These are phyloP conservation scores for Artemisiospiza belli DNA, from an alignment of 2,113 vertebrate species.

Conservation along the genomic window DNA sequence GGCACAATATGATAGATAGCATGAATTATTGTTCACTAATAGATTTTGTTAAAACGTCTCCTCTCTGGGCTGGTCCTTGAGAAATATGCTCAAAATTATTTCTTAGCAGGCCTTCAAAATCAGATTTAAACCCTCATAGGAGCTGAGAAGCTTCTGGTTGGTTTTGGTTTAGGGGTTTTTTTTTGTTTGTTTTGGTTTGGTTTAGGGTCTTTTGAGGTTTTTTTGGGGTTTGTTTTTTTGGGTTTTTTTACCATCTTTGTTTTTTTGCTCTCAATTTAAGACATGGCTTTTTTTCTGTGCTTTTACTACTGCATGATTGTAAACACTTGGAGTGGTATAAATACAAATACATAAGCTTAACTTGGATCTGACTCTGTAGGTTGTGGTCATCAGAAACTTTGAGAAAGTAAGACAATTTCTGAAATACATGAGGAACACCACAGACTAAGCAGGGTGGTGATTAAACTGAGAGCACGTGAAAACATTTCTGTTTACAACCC, in stretches of 20 bases:
- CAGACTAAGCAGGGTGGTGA: not conserved
- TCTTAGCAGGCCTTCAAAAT: not conserved
- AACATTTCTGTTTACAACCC: not conserved
- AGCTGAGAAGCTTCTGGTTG: not conserved
- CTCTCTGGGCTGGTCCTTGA: not conserved
- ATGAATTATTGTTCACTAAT: not conserved
- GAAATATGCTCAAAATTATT: constrained; percentile 26
- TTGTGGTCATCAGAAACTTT: not conserved
- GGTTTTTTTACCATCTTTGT: fast-evolving
- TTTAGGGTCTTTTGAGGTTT: not conserved
- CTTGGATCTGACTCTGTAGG: not conserved
- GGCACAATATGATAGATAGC: constrained; percentile 5
- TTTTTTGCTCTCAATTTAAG: fast-evolving
- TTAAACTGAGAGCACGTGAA: not conserved
- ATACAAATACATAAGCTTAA: not conserved
- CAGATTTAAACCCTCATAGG: not conserved
- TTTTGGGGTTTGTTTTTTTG: not conserved
- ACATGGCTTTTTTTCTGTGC: not conserved
- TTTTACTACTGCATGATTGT: not conserved
- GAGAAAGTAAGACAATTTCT: not conserved
- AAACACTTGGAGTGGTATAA: not conserved
- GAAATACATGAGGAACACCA: not conserved
- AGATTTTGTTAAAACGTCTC: not conserved
- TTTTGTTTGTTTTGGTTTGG: not conserved
- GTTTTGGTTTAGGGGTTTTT: not conserved